Evolutionary conservation across 2,113 vertebrate genomes (phyloP).

Genomic region (Megalops atlanticus): DNA sequence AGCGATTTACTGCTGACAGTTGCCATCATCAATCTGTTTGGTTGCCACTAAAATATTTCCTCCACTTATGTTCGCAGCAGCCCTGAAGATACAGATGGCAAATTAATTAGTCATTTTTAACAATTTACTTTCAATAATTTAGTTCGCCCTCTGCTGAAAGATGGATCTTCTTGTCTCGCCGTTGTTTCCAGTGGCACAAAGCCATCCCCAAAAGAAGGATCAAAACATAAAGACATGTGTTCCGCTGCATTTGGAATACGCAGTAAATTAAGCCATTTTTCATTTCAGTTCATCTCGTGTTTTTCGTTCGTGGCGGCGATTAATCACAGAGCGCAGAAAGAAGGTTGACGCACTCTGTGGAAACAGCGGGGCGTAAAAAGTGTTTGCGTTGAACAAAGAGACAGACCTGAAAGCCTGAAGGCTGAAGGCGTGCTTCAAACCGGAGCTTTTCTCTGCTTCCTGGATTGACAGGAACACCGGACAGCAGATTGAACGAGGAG

Average conservation of each 20-base stretch:
- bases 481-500: no score
- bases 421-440: not conserved
- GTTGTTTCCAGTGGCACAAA: not conserved
- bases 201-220: not conserved
- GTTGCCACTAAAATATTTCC: not conserved
- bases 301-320: not conserved
- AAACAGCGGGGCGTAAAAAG: not conserved
- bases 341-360: not conserved
- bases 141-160: not conserved
- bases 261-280: not conserved
- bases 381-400: no score
- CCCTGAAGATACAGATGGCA: not conserved
- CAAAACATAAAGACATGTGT: not conserved
- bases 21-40: not conserved
- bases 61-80: not conserved
- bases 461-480: no score
- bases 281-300: not conserved
- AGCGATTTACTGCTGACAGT: not conserved
- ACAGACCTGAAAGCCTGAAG: not conserved
- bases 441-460: no score
- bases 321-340: not conserved
- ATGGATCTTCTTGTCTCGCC: not conserved
- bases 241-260: not conserved
- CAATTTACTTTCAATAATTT: slow-evolving; percentile 3
- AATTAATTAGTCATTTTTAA: slow-evolving; percentile 12